A percentile compares a stretch with the other conserved stretches of the same genome.
Evolutionary conservation across 2,888 invertebrate genomes (phyloP).

Genomic region (Brachypalpus laphriformis): DNA sequence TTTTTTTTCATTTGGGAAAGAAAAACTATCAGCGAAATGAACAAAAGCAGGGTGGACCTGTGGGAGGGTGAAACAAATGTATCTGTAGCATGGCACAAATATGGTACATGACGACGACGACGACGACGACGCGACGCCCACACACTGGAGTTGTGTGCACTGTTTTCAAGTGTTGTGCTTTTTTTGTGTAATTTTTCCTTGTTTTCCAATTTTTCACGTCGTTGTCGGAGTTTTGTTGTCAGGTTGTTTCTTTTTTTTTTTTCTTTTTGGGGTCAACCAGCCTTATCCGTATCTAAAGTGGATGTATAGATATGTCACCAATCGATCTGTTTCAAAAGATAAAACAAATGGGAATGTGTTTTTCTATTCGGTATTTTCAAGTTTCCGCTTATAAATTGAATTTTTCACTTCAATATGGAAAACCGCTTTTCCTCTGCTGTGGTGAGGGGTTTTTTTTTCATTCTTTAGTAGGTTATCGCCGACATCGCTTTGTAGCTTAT

Average conservation of each 20-base stretch:
- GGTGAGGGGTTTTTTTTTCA: not conserved
- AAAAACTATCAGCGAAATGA: constrained; percentile 33
- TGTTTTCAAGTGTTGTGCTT: not conserved
- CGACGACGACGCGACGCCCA: not conserved
- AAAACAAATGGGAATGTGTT: constrained; percentile 36
- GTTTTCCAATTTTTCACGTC: constrained; percentile 9
- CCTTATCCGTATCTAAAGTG: constrained; percentile 40
- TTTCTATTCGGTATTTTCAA: not conserved
- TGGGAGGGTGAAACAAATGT: not conserved
- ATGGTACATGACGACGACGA: constrained; percentile 3
- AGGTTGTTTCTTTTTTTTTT: not conserved
- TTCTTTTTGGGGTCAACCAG: constrained; percentile 20
- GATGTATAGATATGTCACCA: constrained; percentile 35
- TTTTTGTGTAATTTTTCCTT: not conserved
- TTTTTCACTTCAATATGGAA: constrained; percentile 19
- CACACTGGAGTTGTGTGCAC: not conserved
- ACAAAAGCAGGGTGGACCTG: not conserved
- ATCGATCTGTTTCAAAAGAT: constrained; percentile 61
- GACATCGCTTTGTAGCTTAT: constrained; percentile 8
- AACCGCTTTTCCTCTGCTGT: not conserved
- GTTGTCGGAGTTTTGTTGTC: not conserved
- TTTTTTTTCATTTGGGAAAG: not conserved
- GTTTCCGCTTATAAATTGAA: constrained; percentile 19
- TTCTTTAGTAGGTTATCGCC: constrained; percentile 35
- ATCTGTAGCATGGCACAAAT: constrained; percentile 30